These are phyloP conservation scores for Melieria omissa DNA, from an alignment of 2,888 invertebrate species.

Conservation along the genomic window DNA sequence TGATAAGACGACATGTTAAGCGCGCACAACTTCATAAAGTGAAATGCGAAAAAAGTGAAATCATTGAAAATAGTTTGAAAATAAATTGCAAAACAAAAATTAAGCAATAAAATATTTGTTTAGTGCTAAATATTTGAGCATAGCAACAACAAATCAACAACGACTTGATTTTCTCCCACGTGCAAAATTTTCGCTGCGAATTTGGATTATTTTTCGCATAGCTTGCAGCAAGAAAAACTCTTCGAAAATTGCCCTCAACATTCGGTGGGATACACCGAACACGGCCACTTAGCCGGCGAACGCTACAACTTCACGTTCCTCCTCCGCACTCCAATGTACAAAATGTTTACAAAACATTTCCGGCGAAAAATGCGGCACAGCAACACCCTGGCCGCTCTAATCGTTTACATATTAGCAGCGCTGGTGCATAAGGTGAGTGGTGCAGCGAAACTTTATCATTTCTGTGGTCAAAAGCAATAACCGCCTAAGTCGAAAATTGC, in stretches of 20 bases:
- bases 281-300: not conserved
- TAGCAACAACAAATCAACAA: too few species aligned
- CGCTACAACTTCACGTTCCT: not conserved
- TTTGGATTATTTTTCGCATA: not conserved
- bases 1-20: not conserved
- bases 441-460: too few species aligned
- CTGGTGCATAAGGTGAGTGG: constrained; percentile 63
- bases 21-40: not conserved
- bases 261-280: not conserved
- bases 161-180: too few species aligned
- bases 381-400: constrained; percentile 44
- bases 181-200: too few species aligned
- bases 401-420: constrained; percentile 62
- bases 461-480: too few species aligned
- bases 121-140: too few species aligned
- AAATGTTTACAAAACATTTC: constrained; percentile 67
- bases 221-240: not conserved
- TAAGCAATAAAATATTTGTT: not conserved
- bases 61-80: not conserved
- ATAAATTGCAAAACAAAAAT: not conserved
- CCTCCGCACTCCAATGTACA: constrained; percentile 51
- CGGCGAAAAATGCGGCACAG: constrained; percentile 61
- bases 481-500: too few species aligned
- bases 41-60: constrained; percentile 16
- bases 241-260: not conserved